Evolutionary conservation across 1,140 invertebrate species (phyloP).

Genomic region (Drosophila ambigua): DNA sequence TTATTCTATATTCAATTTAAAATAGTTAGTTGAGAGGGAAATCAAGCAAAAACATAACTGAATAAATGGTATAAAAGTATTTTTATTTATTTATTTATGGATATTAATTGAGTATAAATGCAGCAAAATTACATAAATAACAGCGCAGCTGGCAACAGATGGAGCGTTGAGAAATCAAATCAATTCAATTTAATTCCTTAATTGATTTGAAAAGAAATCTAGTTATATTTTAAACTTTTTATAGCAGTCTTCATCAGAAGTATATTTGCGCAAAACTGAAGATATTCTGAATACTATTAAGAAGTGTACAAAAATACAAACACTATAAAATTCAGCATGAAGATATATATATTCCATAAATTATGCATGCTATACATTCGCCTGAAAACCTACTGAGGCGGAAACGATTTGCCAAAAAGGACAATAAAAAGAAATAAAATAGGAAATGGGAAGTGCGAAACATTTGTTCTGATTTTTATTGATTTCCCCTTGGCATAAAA

Average conservation of each 20-base stretch:
- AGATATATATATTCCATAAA: constrained; percentile 10
- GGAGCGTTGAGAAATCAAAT: not conserved
- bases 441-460: not conserved
- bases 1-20: constrained; percentile 14
- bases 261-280: too few species aligned
- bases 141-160: constrained; percentile 6
- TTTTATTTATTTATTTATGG: too few species aligned
- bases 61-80: not conserved
- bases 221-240: constrained; percentile 4
- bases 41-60: not conserved
- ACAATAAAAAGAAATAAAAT: constrained; percentile 19
- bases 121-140: constrained; percentile 8
- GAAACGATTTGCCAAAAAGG: constrained; percentile 29
- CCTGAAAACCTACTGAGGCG: constrained; percentile 7
- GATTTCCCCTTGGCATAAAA: constrained; percentile 42
- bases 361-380: constrained; percentile 20
- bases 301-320: not conserved
- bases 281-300: too few species aligned
- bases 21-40: not conserved
- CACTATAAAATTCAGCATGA: constrained; percentile 4
- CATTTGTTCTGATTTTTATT: constrained; percentile 48
- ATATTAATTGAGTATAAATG: constrained; percentile 28
- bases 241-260: too few species aligned
- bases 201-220: constrained; percentile 13
- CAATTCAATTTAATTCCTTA: constrained; percentile 17